Base-by-base conservation (phyloP, 2,797 vertebrate species). In the Darevskia mixta region DNA sequence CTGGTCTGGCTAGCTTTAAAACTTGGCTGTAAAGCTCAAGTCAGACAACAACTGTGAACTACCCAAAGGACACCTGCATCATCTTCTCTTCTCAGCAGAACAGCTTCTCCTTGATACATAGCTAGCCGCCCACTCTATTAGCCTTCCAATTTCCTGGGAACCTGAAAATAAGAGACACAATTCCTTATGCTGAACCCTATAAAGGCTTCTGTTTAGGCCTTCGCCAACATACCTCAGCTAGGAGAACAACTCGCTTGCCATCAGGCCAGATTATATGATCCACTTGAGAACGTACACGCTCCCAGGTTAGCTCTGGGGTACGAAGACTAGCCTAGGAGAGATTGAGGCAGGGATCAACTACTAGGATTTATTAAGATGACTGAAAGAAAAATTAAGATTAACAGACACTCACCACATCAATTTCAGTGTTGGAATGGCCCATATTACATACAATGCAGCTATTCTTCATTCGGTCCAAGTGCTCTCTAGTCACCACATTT, bases 261-360 rank as follows among this genome's bases (percentile, higher is more conserved):
- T 99, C 99, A 0, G 99, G 99, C 99, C 99, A 99, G 97, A 99
- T 99, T 94, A 99, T 97, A 18, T 99, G 99, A 88, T 99, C 99
- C 77, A 99, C 99, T 92, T 99, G 99, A 92, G 99, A 99, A 61
- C 99, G 98, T 3, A 99, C 98, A 45, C 99, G 97, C 95, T 99
- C 99, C 99, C 99, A 99, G 9, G 98, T 99, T 94, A 99, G 97
- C 96, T 99, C 99, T 0, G 98, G 98, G 66, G 98, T 99, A 91
- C 98, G 97, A 77, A 99, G 97, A 95, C 99, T 99, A 69, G 98
- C 98, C 99, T 99, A 93, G 86, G 71, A 95, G 87, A 81, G n/a
- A 76, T 78, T 86, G 77, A 92, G 18, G 76, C 61, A 78, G 43
- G 82, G 15, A 45, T 89, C 25, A 86, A 43, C 32, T 35, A 67